Percentiles rank a stretch among this genome's conserved stretches.
Evolutionary conservation across 1,140 invertebrate species (phyloP).

Genomic region (Bombyx mandarina): DNA sequence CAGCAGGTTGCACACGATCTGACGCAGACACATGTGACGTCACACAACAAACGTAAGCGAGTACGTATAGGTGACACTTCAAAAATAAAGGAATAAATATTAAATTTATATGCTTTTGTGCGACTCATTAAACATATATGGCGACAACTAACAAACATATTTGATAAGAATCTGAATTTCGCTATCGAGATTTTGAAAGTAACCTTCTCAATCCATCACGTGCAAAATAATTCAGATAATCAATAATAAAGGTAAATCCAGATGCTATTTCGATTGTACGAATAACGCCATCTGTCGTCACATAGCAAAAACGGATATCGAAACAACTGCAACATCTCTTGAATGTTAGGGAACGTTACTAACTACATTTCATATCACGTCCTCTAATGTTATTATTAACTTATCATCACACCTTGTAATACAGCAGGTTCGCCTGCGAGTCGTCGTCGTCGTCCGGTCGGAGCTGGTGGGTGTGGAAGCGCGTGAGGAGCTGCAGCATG

Average conservation of each 20-base stretch:
- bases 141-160: too few relatives aligned
- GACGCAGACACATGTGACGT: neutral
- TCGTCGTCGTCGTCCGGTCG: slow-evolving; percentile 3
- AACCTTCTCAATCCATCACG: too few relatives aligned
- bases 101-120: too few relatives aligned
- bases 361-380: neutral
- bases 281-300: too few relatives aligned
- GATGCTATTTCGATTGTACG: too few relatives aligned
- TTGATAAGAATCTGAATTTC: too few relatives aligned
- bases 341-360: neutral
- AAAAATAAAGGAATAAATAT: neutral
- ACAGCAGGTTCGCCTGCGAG: slow-evolving; percentile 13
- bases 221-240: too few relatives aligned
- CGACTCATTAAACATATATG: too few relatives aligned
- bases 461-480: slow-evolving; percentile 63
- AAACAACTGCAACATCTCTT: too few relatives aligned
- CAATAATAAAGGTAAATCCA: too few relatives aligned
- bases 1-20: slow-evolving; percentile 79
- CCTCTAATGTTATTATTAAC: neutral
- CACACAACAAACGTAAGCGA: neutral
- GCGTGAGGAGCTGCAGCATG: slow-evolving; percentile 78
- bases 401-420: slow-evolving; percentile 9
- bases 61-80: neutral
- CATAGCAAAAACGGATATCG: too few relatives aligned
- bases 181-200: too few relatives aligned